Evolutionary conservation across 92 coral and sea anemone species (phyloP).

Genomic region (Phenganax stokvisi): DNA sequence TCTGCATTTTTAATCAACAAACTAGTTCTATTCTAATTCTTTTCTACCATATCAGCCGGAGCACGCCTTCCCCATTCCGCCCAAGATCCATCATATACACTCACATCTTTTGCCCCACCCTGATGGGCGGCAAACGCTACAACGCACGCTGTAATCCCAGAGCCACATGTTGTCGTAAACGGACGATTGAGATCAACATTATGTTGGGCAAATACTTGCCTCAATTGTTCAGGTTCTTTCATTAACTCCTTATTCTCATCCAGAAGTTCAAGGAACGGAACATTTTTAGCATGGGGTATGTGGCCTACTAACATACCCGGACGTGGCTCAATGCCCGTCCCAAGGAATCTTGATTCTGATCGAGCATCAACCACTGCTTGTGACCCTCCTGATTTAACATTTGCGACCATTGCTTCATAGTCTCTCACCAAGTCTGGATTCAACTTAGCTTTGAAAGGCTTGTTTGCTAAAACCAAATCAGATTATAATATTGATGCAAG

Average conservation of each 20-base stretch:
- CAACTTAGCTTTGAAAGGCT: conserved; percentile 63
- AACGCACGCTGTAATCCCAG: conserved; percentile 73
- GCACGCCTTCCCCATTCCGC: conserved; percentile 84
- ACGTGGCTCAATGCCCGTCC: conserved; percentile 71
- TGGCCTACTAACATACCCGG: conserved; percentile 76
- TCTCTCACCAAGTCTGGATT: conserved; percentile 62
- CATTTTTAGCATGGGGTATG: conserved; percentile 61
- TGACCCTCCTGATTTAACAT: conserved; percentile 51
- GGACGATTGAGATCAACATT: conserved; percentile 68
- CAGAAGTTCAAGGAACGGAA: conserved; percentile 65
- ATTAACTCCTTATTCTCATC: conserved; percentile 53
- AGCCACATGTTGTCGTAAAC: conserved; percentile 82
- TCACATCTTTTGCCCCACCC: conserved; percentile 70
- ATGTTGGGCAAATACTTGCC: conserved; percentile 61
- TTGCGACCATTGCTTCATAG: conserved; percentile 65
- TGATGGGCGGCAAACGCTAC: conserved; percentile 66
- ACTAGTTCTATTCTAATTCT: background rate
- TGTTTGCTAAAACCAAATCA: conserved; percentile 15
- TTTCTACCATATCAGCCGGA: conserved; percentile 67
- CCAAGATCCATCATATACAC: conserved; percentile 95
- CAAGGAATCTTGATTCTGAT: conserved; percentile 66
- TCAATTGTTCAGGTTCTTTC: conserved; percentile 69
- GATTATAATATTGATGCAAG: background rate
- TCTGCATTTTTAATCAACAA: too few species aligned
- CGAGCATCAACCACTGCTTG: conserved; percentile 73